A percentile compares a stretch with the other conserved stretches of the same genome.
Evolutionary conservation across 2,797 vertebrate genomes (phyloP).

Genomic region (Acridotheres tristis): DNA sequence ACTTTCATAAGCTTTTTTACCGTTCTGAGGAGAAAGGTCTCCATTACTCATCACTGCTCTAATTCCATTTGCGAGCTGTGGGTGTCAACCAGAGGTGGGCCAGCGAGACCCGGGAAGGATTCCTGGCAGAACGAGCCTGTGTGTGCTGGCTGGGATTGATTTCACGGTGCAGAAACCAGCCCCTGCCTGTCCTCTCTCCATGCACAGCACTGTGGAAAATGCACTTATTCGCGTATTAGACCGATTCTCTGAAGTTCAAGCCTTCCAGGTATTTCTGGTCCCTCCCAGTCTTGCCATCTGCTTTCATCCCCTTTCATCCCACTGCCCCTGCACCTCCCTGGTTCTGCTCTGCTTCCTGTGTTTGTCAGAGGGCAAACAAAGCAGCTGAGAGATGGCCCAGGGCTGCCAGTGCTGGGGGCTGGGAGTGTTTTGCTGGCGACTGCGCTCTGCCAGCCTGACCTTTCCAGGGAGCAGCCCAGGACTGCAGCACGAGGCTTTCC

Average conservation of each 20-base stretch:
- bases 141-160: not conserved
- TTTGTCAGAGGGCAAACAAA: not conserved
- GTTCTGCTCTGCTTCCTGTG: not conserved
- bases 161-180: not conserved
- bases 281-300: not conserved
- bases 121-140: fast-evolving
- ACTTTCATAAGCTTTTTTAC: not conserved
- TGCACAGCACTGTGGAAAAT: not conserved
- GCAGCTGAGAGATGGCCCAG: not conserved
- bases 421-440: not conserved
- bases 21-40: not conserved
- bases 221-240: not conserved
- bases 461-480: not conserved
- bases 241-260: not conserved
- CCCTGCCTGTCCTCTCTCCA: not conserved
- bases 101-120: not conserved
- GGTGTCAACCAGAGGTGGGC: not conserved
- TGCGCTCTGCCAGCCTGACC: slow-evolving; percentile 13
- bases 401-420: not conserved
- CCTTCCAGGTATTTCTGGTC: not conserved
- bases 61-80: not conserved
- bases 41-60: not conserved
- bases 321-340: fast-evolving
- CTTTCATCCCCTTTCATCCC: not conserved
- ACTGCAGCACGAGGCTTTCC: not conserved